Percentiles rank a stretch among this genome's conserved stretches.
Conservation (phyloP, 92 coral and sea anemone genomes). For the Chrysogorgia sp. region DNA sequence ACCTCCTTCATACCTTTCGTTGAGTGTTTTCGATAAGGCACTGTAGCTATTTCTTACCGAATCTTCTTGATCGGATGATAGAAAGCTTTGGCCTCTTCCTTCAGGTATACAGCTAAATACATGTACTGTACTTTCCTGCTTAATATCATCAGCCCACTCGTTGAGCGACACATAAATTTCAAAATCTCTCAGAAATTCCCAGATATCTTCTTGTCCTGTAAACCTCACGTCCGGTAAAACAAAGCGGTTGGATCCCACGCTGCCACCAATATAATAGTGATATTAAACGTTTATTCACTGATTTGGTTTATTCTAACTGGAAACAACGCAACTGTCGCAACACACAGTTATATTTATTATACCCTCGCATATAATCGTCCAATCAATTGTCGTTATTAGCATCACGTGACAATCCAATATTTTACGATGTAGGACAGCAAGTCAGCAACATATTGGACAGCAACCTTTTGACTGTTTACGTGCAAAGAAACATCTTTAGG, state of each 20-base stretch:
- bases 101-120: slow-evolving; percentile 39
- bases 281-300: no score
- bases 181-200: slow-evolving; percentile 45
- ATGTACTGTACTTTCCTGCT: slow-evolving; percentile 26
- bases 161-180: slow-evolving; percentile 33
- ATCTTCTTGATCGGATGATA: slow-evolving; percentile 43
- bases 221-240: slow-evolving; percentile 31
- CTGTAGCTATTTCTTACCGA: slow-evolving; percentile 50
- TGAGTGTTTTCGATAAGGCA: slow-evolving; percentile 46
- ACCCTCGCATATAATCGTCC: no score
- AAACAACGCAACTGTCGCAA: no score
- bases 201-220: slow-evolving; percentile 33
- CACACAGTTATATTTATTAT: no score
- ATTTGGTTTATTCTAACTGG: no score
- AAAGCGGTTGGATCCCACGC: slow-evolving; percentile 35
- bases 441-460: no score
- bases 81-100: slow-evolving; percentile 50
- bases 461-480: no score
- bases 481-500: no score
- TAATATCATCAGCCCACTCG: no score
- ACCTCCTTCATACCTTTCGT: slow-evolving; percentile 60
- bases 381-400: no score
- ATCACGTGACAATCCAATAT: no score
- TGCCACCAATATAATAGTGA: slow-evolving; percentile 54
- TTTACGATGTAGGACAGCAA: no score